Conservation (phyloP, 2,797 vertebrate species). For the Pangasius macronema region DNA sequence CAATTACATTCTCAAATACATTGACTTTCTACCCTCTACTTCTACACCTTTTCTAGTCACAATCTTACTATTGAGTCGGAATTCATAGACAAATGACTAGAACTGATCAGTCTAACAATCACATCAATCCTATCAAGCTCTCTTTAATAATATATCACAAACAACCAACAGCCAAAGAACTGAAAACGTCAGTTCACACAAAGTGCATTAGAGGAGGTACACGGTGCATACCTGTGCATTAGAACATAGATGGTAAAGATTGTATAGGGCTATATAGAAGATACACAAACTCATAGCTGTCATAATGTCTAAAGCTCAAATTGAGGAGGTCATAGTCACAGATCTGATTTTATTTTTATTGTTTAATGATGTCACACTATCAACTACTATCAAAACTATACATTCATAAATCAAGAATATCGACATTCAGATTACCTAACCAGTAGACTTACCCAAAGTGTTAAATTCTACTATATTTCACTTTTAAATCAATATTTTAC, state of each 20-base stretch:
- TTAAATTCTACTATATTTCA: no score
- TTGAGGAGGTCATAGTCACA: background rate
- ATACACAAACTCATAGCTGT: background rate
- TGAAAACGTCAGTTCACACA: background rate
- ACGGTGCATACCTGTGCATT: background rate
- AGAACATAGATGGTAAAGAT: background rate
- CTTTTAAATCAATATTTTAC: background rate
- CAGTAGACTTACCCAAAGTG: no score
- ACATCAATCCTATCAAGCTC: background rate
- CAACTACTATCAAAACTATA: background rate
- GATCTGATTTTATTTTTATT: background rate
- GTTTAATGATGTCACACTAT: background rate
- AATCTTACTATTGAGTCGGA: no score
- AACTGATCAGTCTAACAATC: background rate
- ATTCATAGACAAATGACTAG: no score
- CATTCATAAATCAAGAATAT: no score
- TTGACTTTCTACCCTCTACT: no score
- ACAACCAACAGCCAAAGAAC: background rate
- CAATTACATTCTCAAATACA: background rate
- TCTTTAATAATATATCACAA: background rate
- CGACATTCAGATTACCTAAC: no score
- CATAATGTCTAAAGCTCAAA: background rate
- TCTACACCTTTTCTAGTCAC: no score
- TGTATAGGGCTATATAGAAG: background rate
- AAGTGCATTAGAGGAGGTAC: background rate